Percentiles rank a stretch among this genome's conserved stretches.
Conservation (phyloP, 2,797 vertebrate genomes). For the Craterocephalus amniculus region DNA sequence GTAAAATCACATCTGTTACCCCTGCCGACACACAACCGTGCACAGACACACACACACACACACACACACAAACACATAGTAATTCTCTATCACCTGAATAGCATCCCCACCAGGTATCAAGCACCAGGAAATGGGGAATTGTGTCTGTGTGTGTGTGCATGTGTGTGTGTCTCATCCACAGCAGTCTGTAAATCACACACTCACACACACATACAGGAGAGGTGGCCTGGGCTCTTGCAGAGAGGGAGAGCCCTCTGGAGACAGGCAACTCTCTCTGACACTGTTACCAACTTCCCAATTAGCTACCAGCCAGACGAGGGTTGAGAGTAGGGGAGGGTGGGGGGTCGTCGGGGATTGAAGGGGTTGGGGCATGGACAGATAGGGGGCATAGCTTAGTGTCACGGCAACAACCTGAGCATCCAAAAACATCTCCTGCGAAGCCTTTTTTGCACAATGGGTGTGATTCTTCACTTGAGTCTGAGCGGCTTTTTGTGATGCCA, state of each 20-base stretch:
- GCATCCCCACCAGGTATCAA: constrained; percentile 98
- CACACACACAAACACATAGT: constrained; percentile 70
- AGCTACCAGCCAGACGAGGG: constrained; percentile 59
- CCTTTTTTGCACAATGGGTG: neutral
- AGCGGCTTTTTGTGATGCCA: constrained; percentile 2
- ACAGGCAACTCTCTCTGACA: constrained; percentile 74
- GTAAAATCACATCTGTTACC: constrained; percentile 99
- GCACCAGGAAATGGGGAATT: constrained; percentile 90
- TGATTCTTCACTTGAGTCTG: constrained; percentile 17
- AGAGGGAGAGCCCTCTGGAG: constrained; percentile 74
- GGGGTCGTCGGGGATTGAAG: neutral
- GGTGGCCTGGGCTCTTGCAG: constrained; percentile 75
- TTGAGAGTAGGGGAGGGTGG: neutral
- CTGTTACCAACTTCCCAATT: constrained; percentile 83
- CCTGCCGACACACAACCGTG: constrained; percentile 54
- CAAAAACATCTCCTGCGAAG: constrained; percentile 36
- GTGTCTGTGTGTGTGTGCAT: constrained; percentile 24
- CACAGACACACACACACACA: constrained; percentile 23
- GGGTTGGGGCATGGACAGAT: constrained; percentile 24
- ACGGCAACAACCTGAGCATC: constrained; percentile 46
- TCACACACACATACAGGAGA: constrained; percentile 70
- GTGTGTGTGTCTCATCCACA: constrained; percentile 77
- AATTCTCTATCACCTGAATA: constrained; percentile 99
- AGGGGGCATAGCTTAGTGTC: constrained; percentile 52
- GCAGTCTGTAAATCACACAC: constrained; percentile 84